phyloP scores from a whole-genome alignment of 2,888 invertebrate species.

The Phrixothrix hirtus region DNA sequence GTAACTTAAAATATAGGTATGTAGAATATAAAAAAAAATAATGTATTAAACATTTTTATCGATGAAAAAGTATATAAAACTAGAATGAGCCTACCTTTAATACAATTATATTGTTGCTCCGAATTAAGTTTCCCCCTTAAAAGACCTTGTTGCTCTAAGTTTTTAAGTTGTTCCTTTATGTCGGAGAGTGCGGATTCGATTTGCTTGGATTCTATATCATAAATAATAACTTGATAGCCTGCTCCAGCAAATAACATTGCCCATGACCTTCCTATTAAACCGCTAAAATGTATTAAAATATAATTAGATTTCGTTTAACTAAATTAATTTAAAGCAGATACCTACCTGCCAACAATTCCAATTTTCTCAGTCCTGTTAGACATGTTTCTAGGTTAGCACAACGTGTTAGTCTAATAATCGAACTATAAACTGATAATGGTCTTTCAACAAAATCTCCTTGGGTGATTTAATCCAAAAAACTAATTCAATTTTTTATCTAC shows the following conservation, averaged over 20 bases:
- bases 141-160: constrained; percentile 71
- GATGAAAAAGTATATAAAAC: no score
- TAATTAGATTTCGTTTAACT: no score
- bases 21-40: no score
- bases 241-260: constrained; percentile 94
- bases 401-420: constrained; percentile 1
- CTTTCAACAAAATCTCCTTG: neutral
- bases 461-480: neutral
- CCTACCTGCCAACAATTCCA: constrained; percentile 76
- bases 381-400: constrained; percentile 23
- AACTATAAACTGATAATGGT: constrained; percentile 5
- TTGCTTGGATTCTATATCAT: constrained; percentile 79
- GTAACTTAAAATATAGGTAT: no score
- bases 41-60: no score
- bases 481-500: neutral
- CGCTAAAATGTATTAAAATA: constrained; percentile 75
- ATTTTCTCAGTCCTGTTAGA: constrained; percentile 65
- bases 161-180: constrained; percentile 71
- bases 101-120: constrained; percentile 73
- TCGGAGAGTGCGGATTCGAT: constrained; percentile 74
- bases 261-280: constrained; percentile 95
- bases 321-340: no score
- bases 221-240: constrained; percentile 86
- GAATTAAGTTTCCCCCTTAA: constrained; percentile 77
- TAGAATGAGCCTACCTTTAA: constrained; percentile 69